Conservation (phyloP, 1,140 invertebrate genomes). For the Leptestheria dahalacensis region DNA sequence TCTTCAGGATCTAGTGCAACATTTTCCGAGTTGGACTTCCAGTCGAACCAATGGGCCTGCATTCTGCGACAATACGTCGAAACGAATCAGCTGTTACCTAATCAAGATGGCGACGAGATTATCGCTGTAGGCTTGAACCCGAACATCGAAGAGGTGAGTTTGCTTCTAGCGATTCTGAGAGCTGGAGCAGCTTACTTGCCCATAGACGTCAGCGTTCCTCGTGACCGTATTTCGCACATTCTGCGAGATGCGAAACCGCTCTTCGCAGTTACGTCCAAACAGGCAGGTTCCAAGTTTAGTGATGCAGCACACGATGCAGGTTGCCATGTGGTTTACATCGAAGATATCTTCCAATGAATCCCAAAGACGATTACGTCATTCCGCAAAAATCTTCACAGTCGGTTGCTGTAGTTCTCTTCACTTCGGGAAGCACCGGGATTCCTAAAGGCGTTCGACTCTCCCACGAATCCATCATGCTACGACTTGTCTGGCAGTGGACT, state of each 20-base stretch:
- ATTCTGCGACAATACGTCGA: too few relatives aligned
- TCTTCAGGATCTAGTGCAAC: too few relatives aligned
- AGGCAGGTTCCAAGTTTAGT: too few relatives aligned
- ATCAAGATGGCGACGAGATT: slow-evolving; percentile 37
- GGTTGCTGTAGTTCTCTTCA: slow-evolving; percentile 76
- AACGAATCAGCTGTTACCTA: too few relatives aligned
- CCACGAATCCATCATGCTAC: slow-evolving; percentile 60
- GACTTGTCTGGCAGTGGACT: slow-evolving; percentile 68
- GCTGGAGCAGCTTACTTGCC: slow-evolving; percentile 65
- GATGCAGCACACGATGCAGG: too few relatives aligned
- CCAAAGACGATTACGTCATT: too few relatives aligned
- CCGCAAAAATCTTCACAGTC: too few relatives aligned
- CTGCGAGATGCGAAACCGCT: slow-evolving; percentile 53
- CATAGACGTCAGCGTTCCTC: slow-evolving; percentile 57
- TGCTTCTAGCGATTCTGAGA: slow-evolving; percentile 60
- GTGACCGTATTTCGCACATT: slow-evolving; percentile 55
- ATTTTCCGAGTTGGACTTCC: too few relatives aligned
- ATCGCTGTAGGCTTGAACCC: slow-evolving; percentile 61
- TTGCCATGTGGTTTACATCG: too few relatives aligned
- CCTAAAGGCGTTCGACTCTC: slow-evolving; percentile 81
- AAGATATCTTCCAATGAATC: too few relatives aligned
- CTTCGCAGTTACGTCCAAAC: slow-evolving; percentile 25
- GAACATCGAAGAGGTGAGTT: slow-evolving; percentile 46
- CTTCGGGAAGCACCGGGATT: slow-evolving; percentile 79
- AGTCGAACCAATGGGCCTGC: too few relatives aligned